These are phyloP conservation scores for Cephonodes hylas DNA, from an alignment of 2,888 invertebrate species.

Conservation along the genomic window DNA sequence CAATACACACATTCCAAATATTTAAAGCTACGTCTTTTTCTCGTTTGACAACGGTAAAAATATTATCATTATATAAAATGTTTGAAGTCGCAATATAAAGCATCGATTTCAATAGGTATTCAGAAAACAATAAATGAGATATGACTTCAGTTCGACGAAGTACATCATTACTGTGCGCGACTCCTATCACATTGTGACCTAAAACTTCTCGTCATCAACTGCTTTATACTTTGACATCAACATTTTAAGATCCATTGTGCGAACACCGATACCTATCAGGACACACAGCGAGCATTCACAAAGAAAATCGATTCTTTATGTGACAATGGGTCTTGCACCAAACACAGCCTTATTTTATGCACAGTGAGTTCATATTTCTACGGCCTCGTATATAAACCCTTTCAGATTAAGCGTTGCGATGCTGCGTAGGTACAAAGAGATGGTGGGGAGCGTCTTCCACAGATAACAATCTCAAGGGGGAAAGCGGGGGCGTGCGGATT, in stretches of 20 bases:
- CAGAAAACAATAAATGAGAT: not conserved
- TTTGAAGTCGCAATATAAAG: not conserved
- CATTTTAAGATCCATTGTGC: slow-evolving; percentile 36
- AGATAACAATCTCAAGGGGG: slow-evolving; percentile 73
- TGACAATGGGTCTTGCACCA: not conserved
- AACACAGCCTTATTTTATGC: slow-evolving; percentile 9
- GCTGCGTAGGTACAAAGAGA: slow-evolving; percentile 55
- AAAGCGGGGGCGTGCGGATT: slow-evolving; percentile 68
- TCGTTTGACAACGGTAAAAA: no score
- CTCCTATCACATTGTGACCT: not conserved
- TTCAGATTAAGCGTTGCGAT: slow-evolving; percentile 64
- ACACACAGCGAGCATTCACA: slow-evolving; percentile 27
- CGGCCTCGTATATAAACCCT: slow-evolving; percentile 59
- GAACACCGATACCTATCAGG: slow-evolving; percentile 31
- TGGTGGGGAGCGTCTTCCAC: slow-evolving; percentile 65
- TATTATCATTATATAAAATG: not conserved
- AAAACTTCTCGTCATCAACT: not conserved
- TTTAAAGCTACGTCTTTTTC: no score
- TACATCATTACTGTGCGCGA: not conserved
- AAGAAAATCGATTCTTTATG: slow-evolving; percentile 52
- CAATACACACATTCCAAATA: no score
- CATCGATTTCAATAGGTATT: not conserved
- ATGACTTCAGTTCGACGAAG: not conserved
- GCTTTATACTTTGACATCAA: slow-evolving; percentile 3
- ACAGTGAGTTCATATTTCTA: slow-evolving; percentile 43